Evolutionary conservation across 2,113 vertebrate genomes (phyloP).

Genomic region (Plecotus auritus): DNA sequence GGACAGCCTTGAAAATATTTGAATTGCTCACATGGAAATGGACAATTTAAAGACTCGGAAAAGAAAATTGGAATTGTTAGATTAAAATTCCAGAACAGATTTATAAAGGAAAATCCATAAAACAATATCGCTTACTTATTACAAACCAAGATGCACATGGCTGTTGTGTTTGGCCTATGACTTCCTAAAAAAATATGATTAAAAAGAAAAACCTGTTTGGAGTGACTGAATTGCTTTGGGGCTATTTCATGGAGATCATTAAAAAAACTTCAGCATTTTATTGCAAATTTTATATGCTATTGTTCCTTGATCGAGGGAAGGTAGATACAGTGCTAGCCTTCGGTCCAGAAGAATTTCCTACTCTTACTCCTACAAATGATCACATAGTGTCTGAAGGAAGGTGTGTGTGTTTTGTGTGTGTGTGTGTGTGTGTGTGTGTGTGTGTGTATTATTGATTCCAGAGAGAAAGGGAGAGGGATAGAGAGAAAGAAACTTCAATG

Average conservation of each 20-base stretch:
- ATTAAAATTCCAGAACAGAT: not conserved
- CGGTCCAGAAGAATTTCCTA: slow-evolving; percentile 53
- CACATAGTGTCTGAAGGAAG: not conserved
- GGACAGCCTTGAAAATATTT: not conserved
- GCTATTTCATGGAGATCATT: not conserved
- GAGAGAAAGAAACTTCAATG: too few relatives aligned
- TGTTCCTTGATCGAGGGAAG: slow-evolving; percentile 56
- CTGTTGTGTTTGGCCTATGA: not conserved
- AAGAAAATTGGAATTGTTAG: not conserved
- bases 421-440: too few relatives aligned
- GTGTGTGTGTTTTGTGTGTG: too few relatives aligned
- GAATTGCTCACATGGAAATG: not conserved
- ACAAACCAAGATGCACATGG: not conserved
- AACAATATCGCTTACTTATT: not conserved
- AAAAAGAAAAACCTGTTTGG: not conserved
- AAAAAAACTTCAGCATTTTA: slow-evolving; percentile 44
- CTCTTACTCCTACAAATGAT: slow-evolving; percentile 46
- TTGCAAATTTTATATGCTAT: slow-evolving; percentile 38
- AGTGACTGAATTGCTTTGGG: not conserved
- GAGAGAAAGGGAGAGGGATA: too few relatives aligned
- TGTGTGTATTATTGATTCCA: too few relatives aligned
- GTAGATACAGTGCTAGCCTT: slow-evolving; percentile 55
- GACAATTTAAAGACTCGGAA: not conserved
- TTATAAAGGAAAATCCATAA: not conserved
- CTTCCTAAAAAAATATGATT: not conserved